Evolutionary conservation across 92 coral and sea anemone genomes (phyloP), one percentile per base, ranked within the genome.

Genomic region (Plumapathes pennacea): DNA sequence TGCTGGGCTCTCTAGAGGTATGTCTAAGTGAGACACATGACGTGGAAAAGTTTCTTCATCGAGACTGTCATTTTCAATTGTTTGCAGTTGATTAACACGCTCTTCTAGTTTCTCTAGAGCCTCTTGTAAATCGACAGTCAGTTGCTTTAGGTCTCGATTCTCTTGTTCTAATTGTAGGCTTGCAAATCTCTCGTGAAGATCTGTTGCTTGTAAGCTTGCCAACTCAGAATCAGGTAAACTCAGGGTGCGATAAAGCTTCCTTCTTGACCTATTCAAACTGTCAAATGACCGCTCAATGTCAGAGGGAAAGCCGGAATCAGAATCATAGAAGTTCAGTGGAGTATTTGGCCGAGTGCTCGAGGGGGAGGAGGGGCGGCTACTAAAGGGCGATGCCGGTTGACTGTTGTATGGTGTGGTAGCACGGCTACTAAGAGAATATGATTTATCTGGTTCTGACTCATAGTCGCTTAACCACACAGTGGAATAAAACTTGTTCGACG

Each of bases 391-490:
- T 0, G 89, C 70, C 5, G 96, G 98, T 34, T 67, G 73, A 43
- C 98, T 92, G 47, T 96, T 94, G 64, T 36, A 81, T 10, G 99
- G 96, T 8, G 99, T 77, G 62, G 96, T 81, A 11, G 67, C 75
- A 33, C 58, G 99, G 50, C 99, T 94, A 60, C 90, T 84, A 51
- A 43, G 78, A n/a, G 96, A 80, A 4, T 82, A 76, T 55, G 90
- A 84, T 77, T 77, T 94, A 26, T 94, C 99, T 22, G 66, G 78
- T 72, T 89, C 95, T 15, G 89, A 94, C 54, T 94, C 99, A 61
- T 84, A 94, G 63, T 94, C 99, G 61, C 99, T 94, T 42, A 94
- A 92, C 99, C 99, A 94, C 71, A 94, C 99, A 49, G 99, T 94
- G 25, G 99, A 89, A 67, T 94, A 94, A 94, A 94, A 94, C 85